These are phyloP conservation scores for Leptocoma aspasia DNA, from an alignment of 2,113 vertebrate species.

Conservation along the genomic window DNA sequence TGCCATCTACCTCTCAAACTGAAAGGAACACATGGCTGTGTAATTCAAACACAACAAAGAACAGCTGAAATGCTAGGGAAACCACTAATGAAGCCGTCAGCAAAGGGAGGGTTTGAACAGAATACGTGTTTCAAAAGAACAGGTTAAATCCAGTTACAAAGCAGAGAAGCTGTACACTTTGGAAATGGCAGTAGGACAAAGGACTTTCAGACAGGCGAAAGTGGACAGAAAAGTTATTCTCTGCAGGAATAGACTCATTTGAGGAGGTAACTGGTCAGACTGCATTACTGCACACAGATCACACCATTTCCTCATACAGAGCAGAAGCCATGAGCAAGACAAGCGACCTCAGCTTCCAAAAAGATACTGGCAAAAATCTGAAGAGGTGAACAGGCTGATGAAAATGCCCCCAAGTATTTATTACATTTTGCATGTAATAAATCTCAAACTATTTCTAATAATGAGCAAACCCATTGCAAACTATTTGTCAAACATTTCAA, in stretches of 20 bases:
- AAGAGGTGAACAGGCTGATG: neutral
- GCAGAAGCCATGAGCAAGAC: neutral
- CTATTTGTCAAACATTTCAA: neutral
- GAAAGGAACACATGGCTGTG: neutral
- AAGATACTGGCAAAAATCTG: neutral
- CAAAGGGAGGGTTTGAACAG: neutral
- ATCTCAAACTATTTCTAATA: neutral
- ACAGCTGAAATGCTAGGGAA: neutral
- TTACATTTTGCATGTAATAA: neutral
- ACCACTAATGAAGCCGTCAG: neutral
- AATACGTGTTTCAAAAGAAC: neutral
- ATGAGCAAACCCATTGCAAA: neutral
- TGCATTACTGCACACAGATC: rapidly evolving
- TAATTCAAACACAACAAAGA: neutral
- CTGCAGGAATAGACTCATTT: neutral
- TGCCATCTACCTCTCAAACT: neutral
- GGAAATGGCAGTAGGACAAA: neutral
- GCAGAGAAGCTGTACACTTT: neutral
- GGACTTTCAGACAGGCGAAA: neutral
- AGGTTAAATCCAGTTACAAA: neutral
- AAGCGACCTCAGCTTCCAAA: neutral
- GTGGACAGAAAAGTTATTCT: neutral
- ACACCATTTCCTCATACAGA: neutral
- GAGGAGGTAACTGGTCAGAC: neutral
- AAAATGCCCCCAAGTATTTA: neutral